phyloP scores from a whole-genome alignment of 2,113 vertebrate genomes.

The Notarius quadriscutis region DNA sequence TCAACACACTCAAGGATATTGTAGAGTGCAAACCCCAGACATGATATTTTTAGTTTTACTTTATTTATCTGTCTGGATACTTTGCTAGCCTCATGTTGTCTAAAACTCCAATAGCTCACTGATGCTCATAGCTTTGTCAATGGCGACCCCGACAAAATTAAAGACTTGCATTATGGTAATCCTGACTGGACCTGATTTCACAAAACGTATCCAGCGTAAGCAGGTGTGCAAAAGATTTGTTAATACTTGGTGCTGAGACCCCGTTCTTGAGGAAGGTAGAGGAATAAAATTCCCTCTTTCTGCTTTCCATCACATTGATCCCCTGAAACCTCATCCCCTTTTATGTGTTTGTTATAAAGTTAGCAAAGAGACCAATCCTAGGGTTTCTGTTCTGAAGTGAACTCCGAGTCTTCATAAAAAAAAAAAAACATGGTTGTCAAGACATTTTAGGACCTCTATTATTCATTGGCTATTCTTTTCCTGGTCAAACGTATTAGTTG shows the following conservation, averaged over 20 bases:
- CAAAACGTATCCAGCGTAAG: neutral
- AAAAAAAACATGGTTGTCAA: neutral
- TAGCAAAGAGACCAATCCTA: conserved; percentile 20
- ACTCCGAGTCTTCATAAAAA: neutral
- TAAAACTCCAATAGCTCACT: neutral
- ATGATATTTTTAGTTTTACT: neutral
- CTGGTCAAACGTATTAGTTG: conserved; percentile 22
- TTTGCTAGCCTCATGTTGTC: neutral
- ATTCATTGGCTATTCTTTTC: conserved; percentile 24
- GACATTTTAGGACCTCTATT: conserved; percentile 36
- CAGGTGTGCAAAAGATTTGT: neutral
- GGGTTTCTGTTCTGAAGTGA: neutral
- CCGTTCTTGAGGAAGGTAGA: neutral
- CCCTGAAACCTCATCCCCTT: neutral
- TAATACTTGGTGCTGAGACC: neutral
- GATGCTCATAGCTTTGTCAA: neutral
- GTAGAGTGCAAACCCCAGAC: neutral
- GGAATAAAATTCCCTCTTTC: neutral
- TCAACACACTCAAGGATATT: neutral
- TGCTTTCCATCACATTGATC: conserved; percentile 1
- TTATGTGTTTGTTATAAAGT: conserved; percentile 38
- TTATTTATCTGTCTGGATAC: neutral
- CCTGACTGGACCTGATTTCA: neutral
- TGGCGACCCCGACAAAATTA: neutral
- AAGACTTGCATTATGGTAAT: neutral